phyloP scores from a whole-genome alignment of 2,888 invertebrate species.

The Sialis fuliginosa region DNA sequence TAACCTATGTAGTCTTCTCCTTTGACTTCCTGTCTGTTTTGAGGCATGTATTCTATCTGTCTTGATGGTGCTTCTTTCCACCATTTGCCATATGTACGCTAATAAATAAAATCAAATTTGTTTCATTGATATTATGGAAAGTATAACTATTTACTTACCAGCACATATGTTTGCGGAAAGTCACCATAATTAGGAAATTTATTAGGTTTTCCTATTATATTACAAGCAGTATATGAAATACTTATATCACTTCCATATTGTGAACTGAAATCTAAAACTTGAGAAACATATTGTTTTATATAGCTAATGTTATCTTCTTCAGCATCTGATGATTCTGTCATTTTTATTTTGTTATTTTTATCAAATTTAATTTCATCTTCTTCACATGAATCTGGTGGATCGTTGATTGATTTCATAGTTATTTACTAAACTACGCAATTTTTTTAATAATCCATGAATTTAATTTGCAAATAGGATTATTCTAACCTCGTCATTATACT shows the following conservation, averaged over 20 bases:
- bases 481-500: too few relatives aligned
- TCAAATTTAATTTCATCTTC: too few relatives aligned
- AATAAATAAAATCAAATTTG: constrained; percentile 11
- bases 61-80: constrained; percentile 65
- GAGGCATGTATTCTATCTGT: constrained; percentile 51
- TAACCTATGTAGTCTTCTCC: constrained; percentile 71
- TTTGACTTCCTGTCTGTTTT: constrained; percentile 43
- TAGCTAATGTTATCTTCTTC: constrained; percentile 17
- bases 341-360: neutral
- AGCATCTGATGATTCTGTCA: neutral
- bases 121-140: neutral
- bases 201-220: constrained; percentile 66
- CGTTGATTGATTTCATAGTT: too few relatives aligned
- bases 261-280: constrained; percentile 69
- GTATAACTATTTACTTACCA: constrained; percentile 39
- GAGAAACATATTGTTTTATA: constrained; percentile 61
- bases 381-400: too few relatives aligned
- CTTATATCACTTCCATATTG: constrained; percentile 80
- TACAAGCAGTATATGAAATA: constrained; percentile 75
- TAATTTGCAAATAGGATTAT: too few relatives aligned
- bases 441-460: too few relatives aligned
- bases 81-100: constrained; percentile 76
- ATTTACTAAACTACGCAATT: too few relatives aligned
- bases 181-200: constrained; percentile 84
- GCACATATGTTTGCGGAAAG: constrained; percentile 76